Evolutionary conservation across 2,797 vertebrate species (phyloP).

Genomic region (Sitta carolinensis): DNA sequence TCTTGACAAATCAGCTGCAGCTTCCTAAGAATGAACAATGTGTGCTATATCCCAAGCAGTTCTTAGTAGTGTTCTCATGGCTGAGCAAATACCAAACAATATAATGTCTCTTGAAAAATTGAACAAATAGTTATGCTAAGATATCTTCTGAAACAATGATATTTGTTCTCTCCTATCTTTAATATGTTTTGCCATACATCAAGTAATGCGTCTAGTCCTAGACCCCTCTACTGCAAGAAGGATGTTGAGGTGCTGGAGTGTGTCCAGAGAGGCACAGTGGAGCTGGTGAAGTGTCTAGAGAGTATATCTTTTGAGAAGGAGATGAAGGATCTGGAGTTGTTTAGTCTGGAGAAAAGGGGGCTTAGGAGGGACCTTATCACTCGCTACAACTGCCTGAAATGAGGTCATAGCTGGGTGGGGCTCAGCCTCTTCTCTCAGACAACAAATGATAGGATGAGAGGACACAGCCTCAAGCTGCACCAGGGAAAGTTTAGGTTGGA

Average conservation of each 20-base stretch:
- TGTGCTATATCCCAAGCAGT: neutral
- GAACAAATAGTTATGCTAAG: neutral
- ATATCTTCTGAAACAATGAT: neutral
- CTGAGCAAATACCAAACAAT: neutral
- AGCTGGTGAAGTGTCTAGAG: neutral
- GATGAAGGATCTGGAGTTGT: no score
- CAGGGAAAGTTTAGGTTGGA: neutral
- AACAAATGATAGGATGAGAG: neutral
- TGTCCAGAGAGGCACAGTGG: neutral
- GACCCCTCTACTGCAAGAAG: neutral
- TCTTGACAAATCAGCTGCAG: neutral
- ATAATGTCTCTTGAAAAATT: neutral
- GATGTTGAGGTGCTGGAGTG: rapidly evolving
- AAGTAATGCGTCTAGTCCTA: neutral
- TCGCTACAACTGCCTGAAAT: neutral
- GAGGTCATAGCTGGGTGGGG: no score
- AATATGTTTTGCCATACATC: neutral
- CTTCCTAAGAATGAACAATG: neutral
- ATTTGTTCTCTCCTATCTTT: neutral
- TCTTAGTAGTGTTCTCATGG: neutral
- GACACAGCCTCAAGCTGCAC: neutral
- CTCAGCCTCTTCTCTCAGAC: neutral
- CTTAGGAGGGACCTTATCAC: no score
- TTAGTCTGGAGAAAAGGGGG: neutral
- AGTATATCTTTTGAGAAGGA: neutral